Percentiles rank a stretch among this genome's conserved stretches.
These are phyloP conservation scores for Sitta carolinensis DNA, from an alignment of 2,797 vertebrate species.

Conservation along the genomic window DNA sequence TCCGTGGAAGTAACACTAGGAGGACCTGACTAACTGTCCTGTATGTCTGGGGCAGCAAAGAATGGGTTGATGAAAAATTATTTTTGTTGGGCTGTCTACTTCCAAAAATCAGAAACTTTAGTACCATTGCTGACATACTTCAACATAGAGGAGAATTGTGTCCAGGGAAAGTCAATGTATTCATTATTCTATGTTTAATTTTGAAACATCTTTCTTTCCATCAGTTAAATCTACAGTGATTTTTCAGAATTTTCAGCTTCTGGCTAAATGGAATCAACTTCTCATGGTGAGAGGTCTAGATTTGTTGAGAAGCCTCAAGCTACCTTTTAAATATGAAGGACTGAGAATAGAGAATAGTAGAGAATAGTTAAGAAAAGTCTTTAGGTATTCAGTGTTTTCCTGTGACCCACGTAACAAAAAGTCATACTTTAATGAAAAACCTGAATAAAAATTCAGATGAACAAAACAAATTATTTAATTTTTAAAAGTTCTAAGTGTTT, in stretches of 20 bases:
- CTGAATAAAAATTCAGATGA: not conserved
- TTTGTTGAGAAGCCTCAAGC: not conserved
- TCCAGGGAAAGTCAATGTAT: not conserved
- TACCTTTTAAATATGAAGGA: not conserved
- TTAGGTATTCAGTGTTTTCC: not conserved
- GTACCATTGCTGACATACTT: not conserved
- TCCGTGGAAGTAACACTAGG: not conserved
- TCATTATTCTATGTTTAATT: not conserved
- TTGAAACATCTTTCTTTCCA: not conserved
- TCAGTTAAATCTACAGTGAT: not conserved
- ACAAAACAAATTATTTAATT: not conserved
- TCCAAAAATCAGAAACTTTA: not conserved
- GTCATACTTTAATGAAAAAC: not conserved
- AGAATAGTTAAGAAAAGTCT: not conserved
- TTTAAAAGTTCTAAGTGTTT: not conserved
- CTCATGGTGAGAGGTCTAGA: not conserved
- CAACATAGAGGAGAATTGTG: not conserved
- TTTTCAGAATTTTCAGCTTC: not conserved
- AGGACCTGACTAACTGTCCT: not conserved
- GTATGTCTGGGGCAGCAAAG: not conserved
- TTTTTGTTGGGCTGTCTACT: not conserved
- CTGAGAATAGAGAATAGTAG: not conserved
- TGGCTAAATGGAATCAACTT: not conserved
- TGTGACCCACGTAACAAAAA: not conserved
- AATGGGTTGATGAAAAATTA: not conserved